Evolutionary conservation across 1,140 invertebrate species (phyloP).

Genomic region (Nomia melanderi): DNA sequence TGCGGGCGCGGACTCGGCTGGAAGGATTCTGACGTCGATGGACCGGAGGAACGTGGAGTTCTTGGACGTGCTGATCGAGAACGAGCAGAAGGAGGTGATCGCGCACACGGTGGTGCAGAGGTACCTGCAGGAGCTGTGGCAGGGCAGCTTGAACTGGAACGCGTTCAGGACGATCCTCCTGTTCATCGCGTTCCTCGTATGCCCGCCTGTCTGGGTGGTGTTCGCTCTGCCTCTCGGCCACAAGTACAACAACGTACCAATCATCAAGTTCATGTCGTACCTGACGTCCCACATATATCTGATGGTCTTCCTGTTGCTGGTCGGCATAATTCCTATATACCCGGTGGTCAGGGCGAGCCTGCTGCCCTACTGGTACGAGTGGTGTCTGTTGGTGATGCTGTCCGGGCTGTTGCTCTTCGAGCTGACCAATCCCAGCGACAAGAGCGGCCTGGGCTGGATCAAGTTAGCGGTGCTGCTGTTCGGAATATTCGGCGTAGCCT

Average conservation of each 20-base stretch:
- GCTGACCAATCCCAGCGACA: slow-evolving; percentile 97
- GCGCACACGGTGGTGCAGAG: slow-evolving; percentile 94
- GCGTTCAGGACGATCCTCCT: slow-evolving; percentile 96
- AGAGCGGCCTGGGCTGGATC: slow-evolving; percentile 96
- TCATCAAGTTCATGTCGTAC: slow-evolving; percentile 99
- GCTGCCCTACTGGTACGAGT: slow-evolving; percentile 96
- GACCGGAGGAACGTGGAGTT: slow-evolving; percentile 96
- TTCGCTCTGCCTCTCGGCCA: slow-evolving; percentile 97
- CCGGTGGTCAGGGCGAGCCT: slow-evolving; percentile 88
- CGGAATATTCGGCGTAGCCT: slow-evolving; percentile 94
- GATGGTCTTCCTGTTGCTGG: slow-evolving; percentile 94
- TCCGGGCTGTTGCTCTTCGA: slow-evolving; percentile 97
- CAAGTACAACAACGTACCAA: slow-evolving; percentile 97
- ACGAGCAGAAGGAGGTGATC: slow-evolving; percentile 98
- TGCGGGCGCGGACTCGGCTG: slow-evolving; percentile 95
- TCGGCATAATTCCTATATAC: slow-evolving; percentile 95
- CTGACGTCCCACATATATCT: slow-evolving; percentile 98
- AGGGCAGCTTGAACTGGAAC: slow-evolving; percentile 96
- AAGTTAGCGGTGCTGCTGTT: slow-evolving; percentile 95
- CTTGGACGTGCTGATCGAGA: slow-evolving; percentile 98
- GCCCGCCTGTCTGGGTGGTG: slow-evolving; percentile 97
- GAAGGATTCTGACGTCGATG: slow-evolving; percentile 93
- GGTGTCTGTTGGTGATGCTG: slow-evolving; percentile 96
- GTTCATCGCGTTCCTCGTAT: slow-evolving; percentile 94
- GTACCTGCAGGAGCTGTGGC: slow-evolving; percentile 97